phyloP scores from a whole-genome alignment of 2,113 vertebrate genomes.

The Egretta garzetta region DNA sequence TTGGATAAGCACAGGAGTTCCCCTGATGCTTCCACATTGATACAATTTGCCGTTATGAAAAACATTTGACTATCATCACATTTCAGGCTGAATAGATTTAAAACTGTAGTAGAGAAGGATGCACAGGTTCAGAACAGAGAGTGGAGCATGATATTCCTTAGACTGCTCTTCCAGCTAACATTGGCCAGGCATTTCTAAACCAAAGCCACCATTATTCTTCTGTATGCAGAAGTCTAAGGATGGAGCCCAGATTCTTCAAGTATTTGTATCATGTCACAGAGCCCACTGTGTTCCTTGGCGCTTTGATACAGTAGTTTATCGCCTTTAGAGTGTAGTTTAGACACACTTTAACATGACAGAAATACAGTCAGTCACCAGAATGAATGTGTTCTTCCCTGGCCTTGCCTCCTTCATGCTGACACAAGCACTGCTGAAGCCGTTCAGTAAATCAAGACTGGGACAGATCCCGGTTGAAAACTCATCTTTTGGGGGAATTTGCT shows the following conservation, averaged over 20 bases:
- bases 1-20: neutral
- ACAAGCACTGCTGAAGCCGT: neutral
- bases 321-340: neutral
- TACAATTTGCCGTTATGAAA: neutral
- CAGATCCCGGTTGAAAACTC: neutral
- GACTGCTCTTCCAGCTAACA: neutral
- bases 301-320: neutral
- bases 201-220: neutral
- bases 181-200: neutral
- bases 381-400: neutral
- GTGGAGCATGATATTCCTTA: neutral
- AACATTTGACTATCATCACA: neutral
- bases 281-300: neutral
- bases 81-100: neutral
- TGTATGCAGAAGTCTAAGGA: neutral
- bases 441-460: neutral
- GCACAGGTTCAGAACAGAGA: neutral
- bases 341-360: neutral
- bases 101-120: neutral
- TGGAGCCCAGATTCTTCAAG: neutral
- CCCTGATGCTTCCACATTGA: neutral
- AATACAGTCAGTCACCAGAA: neutral
- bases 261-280: neutral
- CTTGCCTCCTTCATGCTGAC: neutral
- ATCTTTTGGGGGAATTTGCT: neutral